These are phyloP conservation scores for Pampusana beccarii DNA, from an alignment of 2,113 vertebrate genomes.

Conservation along the genomic window DNA sequence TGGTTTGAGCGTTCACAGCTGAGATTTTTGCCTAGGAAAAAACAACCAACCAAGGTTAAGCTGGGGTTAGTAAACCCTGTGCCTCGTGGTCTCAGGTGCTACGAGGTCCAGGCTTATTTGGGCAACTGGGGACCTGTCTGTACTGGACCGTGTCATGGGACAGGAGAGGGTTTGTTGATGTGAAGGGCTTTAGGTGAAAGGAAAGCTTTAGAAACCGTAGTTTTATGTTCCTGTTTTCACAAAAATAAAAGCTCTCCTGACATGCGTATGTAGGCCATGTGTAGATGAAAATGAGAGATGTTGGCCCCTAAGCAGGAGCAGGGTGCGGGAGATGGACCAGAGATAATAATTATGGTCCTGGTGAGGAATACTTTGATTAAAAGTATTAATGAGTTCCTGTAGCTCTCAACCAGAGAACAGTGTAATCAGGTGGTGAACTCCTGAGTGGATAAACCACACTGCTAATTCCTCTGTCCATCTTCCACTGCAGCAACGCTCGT, in stretches of 20 bases:
- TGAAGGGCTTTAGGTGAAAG: background rate
- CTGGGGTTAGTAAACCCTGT: background rate
- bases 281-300: background rate
- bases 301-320: background rate
- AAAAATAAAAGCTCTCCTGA: background rate
- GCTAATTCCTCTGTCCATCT: background rate
- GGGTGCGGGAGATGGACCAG: background rate
- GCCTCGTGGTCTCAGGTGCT: background rate
- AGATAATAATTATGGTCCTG: background rate
- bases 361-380: background rate
- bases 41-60: too few relatives aligned
- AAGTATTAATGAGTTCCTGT: background rate
- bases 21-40: background rate
- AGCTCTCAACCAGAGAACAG: background rate
- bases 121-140: background rate
- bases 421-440: background rate
- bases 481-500: background rate
- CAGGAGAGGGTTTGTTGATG: background rate
- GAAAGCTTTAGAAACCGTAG: background rate
- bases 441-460: background rate
- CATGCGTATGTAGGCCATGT: rapidly evolving
- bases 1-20: background rate
- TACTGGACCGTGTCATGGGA: background rate
- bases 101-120: too few relatives aligned
- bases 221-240: background rate